Base-by-base conservation (phyloP, 1,140 invertebrate species). In the Meteorus sp. region DNA sequence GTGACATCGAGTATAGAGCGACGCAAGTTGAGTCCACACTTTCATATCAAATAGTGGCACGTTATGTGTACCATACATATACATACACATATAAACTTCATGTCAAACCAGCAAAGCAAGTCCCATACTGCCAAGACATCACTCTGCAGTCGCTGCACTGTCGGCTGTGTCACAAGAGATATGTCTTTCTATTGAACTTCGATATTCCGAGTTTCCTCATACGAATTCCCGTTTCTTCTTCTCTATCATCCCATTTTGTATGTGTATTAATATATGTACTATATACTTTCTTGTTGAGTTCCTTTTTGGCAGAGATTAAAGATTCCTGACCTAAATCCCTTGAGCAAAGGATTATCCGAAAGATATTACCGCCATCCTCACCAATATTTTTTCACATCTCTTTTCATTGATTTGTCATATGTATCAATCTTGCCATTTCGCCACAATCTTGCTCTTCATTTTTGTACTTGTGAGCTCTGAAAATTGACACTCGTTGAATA, bases 301-400 rank as follows among this genome's bases (percentile, higher is more conserved):
- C 48, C 43, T n/a, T 35, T 56, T 48, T 31, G 31, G 20, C 29
- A 13, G 59, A 66, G 63, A 71, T 74, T 74, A 68, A 67, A 69
- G 64, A 69, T 69, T 69, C 67, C 61, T 69, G 63, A 70, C 68
- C 65, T 41, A 54, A 69, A 70, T 72, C n/a, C 66, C 56, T 50
- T 56, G 15, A n/a, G 55, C 69, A 60, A 68, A 68, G 67, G 66
- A 71, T 73, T 65, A 69, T 73, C 65, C 65, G 56, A 61, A 67
- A 66, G 63, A 73, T 71, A 71, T 71, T 71, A 67, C 61, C 61
- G 52, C 54, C 61, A 61, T 66, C 63, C 15, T 56, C 53, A 58
- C 60, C n/a, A n/a, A n/a, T n/a, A n/a, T 51, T 64, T 60, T 59
- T 60, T 54, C 56, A 22, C 19, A n/a, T 17, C 35, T 22, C 7